Evolutionary conservation across 1,140 invertebrate species (phyloP).

Genomic region (Pemphigus obesinymphae): DNA sequence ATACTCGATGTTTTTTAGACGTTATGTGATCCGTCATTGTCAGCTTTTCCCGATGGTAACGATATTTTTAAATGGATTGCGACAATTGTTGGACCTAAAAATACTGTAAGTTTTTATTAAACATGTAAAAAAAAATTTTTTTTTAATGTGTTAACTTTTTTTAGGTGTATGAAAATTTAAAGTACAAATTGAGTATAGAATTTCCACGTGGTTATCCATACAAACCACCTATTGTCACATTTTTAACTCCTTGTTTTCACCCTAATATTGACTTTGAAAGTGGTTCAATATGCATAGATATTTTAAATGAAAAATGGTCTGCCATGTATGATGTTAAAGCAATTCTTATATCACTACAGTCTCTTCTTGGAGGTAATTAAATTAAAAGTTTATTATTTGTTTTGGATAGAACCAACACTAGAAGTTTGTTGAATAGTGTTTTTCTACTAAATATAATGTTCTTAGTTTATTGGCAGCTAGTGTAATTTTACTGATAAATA

Average conservation of each 20-base stretch:
- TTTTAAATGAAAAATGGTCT: conserved; percentile 96
- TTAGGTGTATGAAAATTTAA: conserved; percentile 78
- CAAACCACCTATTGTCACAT: conserved; percentile 83
- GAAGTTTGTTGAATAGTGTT: no score
- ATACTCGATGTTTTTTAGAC: conserved; percentile 56
- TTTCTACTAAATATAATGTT: no score
- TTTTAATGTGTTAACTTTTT: background rate
- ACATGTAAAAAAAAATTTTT: background rate
- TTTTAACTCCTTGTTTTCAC: conserved; percentile 90
- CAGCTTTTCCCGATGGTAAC: conserved; percentile 93
- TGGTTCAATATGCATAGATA: conserved; percentile 92
- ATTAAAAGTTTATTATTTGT: no score
- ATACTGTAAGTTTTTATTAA: conserved; percentile 62
- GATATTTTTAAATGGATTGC: conserved; percentile 95
- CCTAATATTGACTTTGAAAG: conserved; percentile 82
- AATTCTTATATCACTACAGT: conserved; percentile 90
- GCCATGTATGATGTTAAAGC: conserved; percentile 92
- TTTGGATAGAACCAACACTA: no score
- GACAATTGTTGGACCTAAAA: conserved; percentile 81
- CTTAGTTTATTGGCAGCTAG: no score
- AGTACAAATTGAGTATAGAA: conserved; percentile 82
- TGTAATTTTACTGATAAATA: no score
- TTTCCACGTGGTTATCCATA: conserved; percentile 95
- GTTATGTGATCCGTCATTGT: conserved; percentile 83
- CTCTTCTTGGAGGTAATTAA: conserved; percentile 76